Percentiles rank a stretch among this genome's conserved stretches.
These are phyloP conservation scores for Cygnus atratus DNA, from an alignment of 2,113 vertebrate genomes.

Conservation along the genomic window DNA sequence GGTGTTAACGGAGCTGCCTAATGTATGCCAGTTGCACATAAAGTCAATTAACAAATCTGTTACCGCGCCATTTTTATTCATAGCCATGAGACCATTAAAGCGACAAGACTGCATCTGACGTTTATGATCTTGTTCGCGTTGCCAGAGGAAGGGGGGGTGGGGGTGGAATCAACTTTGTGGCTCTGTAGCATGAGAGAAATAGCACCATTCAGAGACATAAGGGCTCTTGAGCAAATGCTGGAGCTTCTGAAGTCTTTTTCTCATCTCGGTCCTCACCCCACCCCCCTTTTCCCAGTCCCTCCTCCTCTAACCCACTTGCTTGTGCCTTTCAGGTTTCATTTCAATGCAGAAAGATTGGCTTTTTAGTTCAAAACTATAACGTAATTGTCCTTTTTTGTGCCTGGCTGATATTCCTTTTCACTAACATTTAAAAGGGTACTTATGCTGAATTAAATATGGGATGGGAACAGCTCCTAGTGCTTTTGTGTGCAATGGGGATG, in stretches of 20 bases:
- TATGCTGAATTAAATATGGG: conserved; percentile 15
- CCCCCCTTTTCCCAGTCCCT: neutral
- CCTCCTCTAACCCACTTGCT: neutral
- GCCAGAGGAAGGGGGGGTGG: conserved; percentile 28
- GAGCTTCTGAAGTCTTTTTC: conserved; percentile 42
- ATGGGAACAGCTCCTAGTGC: conserved; percentile 52
- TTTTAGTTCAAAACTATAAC: conserved; percentile 55
- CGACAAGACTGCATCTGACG: conserved; percentile 63
- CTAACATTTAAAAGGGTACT: conserved; percentile 49
- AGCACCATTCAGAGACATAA: conserved; percentile 18
- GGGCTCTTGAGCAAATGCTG: conserved; percentile 3
- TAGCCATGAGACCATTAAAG: conserved; percentile 63
- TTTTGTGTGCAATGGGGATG: neutral
- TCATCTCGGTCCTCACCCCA: neutral
- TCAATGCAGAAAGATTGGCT: conserved; percentile 19
- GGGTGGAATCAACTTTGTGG: conserved; percentile 46
- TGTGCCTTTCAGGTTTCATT: conserved; percentile 49
- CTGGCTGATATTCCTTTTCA: conserved; percentile 45
- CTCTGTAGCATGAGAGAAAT: conserved; percentile 2
- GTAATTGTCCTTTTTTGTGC: conserved; percentile 17
- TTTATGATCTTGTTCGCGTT: conserved; percentile 64
- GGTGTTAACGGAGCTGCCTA: conserved; percentile 32
- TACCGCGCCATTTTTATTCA: conserved; percentile 71
- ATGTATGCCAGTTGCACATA: conserved; percentile 46
- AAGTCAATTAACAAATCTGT: conserved; percentile 70